These are phyloP conservation scores for Danio tinwini DNA, from an alignment of 2,797 vertebrate genomes.

Conservation along the genomic window DNA sequence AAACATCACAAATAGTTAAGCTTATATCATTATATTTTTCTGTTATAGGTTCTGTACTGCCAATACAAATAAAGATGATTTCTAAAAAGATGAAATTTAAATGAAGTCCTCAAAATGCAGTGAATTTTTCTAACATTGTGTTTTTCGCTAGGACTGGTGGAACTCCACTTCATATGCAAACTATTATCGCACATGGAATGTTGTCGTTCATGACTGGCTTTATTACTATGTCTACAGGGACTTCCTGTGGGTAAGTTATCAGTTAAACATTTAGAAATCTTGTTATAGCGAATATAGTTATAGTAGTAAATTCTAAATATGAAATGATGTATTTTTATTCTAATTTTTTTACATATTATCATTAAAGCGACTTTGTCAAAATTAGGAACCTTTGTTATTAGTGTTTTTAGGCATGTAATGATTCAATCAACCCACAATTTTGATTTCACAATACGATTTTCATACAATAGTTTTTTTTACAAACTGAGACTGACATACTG, in stretches of 20 bases:
- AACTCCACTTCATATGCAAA: slow-evolving; percentile 97
- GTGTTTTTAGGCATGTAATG: no score
- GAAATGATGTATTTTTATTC: neutral
- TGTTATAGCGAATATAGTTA: neutral
- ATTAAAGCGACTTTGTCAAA: no score
- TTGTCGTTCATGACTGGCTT: slow-evolving; percentile 97
- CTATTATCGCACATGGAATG: slow-evolving; percentile 97
- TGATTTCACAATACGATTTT: no score
- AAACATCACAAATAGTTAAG: neutral
- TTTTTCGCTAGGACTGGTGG: slow-evolving; percentile 91
- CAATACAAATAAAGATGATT: neutral
- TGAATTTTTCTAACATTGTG: neutral
- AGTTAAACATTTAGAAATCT: neutral
- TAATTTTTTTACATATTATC: no score
- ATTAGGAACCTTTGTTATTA: no score
- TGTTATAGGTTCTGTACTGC: neutral
- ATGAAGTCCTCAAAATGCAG: neutral
- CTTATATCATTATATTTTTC: neutral
- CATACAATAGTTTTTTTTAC: no score
- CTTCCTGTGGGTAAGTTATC: slow-evolving; percentile 87
- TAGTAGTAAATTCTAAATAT: neutral
- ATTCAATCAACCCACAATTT: no score
- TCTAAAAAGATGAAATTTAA: no score
- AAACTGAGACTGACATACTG: no score
- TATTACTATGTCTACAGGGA: slow-evolving; percentile 95